A percentile compares a stretch with the other conserved stretches of the same genome.
Conservation (phyloP, 2,888 invertebrate genomes). For the Leptinotarsa haldemani region DNA sequence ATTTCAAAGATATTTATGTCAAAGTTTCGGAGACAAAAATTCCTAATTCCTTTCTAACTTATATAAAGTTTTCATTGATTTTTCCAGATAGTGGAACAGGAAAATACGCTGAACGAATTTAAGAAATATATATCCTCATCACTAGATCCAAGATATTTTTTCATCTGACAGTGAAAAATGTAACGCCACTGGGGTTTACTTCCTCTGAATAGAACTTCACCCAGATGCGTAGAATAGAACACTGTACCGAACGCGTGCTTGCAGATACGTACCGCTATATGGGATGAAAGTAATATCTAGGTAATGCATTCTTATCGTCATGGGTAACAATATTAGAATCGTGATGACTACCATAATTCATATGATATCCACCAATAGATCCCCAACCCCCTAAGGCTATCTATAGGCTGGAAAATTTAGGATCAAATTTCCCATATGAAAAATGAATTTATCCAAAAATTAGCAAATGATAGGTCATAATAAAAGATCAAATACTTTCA, state of each 20-base stretch:
- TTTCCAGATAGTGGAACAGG: too few relatives aligned
- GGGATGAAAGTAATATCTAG: conserved; percentile 5
- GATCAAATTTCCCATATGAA: too few relatives aligned
- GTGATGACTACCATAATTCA: neutral
- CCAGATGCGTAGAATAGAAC: conserved; percentile 45
- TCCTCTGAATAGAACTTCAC: conserved; percentile 37
- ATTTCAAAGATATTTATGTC: too few relatives aligned
- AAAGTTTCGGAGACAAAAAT: too few relatives aligned
- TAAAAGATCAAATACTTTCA: too few relatives aligned
- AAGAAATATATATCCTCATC: too few relatives aligned
- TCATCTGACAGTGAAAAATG: neutral
- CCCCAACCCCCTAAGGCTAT: neutral
- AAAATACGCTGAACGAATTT: too few relatives aligned
- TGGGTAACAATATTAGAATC: neutral
- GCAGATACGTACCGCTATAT: conserved; percentile 29
- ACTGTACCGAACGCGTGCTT: conserved; percentile 40
- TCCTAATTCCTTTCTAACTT: too few relatives aligned
- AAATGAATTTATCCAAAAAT: too few relatives aligned
- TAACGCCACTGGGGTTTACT: conserved; percentile 27
- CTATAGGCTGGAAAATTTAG: neutral
- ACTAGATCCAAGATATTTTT: neutral
- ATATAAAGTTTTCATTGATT: too few relatives aligned
- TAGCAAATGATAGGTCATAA: too few relatives aligned
- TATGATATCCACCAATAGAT: neutral
- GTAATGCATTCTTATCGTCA: neutral